Evolutionary conservation across 2,113 vertebrate species (phyloP).

Genomic region (Podarcis muralis): DNA sequence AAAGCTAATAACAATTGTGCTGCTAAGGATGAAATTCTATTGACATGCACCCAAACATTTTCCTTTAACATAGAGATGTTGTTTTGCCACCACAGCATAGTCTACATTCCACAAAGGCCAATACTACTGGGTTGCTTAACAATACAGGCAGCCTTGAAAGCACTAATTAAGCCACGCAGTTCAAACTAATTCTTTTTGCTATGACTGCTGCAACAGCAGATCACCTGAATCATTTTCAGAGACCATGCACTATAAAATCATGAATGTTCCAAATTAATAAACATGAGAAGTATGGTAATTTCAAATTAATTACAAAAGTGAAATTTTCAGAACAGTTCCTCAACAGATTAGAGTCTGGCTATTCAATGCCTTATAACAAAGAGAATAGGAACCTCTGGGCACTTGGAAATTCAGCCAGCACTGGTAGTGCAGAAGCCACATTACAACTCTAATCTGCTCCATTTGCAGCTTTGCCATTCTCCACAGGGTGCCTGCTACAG

Average conservation of each 20-base stretch:
- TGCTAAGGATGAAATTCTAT: conserved; percentile 23
- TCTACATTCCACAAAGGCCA: conserved; percentile 61
- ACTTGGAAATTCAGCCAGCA: background rate
- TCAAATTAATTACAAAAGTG: conserved; percentile 19
- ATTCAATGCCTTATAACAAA: conserved; percentile 3
- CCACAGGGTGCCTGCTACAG: background rate
- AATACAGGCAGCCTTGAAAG: conserved; percentile 65
- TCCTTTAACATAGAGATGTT: conserved; percentile 25
- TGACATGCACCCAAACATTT: conserved; percentile 7
- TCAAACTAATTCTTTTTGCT: conserved; percentile 59
- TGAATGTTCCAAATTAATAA: background rate
- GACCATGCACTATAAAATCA: conserved; percentile 12
- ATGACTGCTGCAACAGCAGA: conserved; percentile 51
- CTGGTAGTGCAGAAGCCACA: background rate
- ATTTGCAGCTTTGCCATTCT: conserved; percentile 18
- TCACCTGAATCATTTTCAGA: conserved; percentile 6
- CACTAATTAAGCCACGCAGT: conserved; percentile 61
- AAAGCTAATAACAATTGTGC: background rate
- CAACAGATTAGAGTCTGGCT: conserved; percentile 30
- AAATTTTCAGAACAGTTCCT: conserved; percentile 41
- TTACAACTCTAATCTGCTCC: background rate
- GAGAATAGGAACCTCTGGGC: conserved; percentile 11
- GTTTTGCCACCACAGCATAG: conserved; percentile 28
- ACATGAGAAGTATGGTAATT: background rate
- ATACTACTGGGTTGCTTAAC: conserved; percentile 64